Conservation (phyloP, 2,797 vertebrate species). For the Toxotes lorentzi region DNA sequence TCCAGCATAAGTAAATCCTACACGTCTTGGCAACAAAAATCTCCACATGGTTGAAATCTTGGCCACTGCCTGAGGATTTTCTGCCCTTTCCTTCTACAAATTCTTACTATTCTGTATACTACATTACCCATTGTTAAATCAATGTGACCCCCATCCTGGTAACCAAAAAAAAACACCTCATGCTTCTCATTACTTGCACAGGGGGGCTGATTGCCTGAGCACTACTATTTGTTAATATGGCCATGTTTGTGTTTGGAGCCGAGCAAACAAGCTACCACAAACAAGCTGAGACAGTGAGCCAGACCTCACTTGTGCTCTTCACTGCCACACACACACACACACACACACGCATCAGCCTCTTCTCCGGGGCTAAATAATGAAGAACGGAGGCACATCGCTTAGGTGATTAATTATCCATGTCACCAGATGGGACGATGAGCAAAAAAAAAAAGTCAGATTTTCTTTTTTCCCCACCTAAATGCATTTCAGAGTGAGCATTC, state of each 20-base stretch:
- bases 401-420: conserved; percentile 87
- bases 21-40: conserved; percentile 47
- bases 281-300: conserved; percentile 66
- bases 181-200: conserved; percentile 50
- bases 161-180: conserved; percentile 29
- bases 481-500: conserved; percentile 80
- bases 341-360: conserved; percentile 37
- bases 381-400: conserved; percentile 78
- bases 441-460: conserved; percentile 64
- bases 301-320: conserved; percentile 34
- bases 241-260: conserved; percentile 72
- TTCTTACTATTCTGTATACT: conserved; percentile 7
- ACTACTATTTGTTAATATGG: conserved; percentile 76
- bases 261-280: conserved; percentile 75
- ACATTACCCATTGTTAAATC: conserved; percentile 28
- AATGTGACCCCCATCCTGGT: conserved; percentile 5
- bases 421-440: conserved; percentile 81
- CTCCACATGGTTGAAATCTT: conserved; percentile 42
- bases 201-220: conserved; percentile 58
- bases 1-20: conserved; percentile 51
- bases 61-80: conserved; percentile 11
- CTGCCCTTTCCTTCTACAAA: background rate
- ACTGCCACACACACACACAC: conserved; percentile 32
- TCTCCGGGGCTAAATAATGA: conserved; percentile 82
- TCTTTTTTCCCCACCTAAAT: conserved; percentile 67